A percentile compares a stretch with the other conserved stretches of the same genome.
phyloP scores from a whole-genome alignment of 2,888 invertebrate species.

The Neria commutata region DNA sequence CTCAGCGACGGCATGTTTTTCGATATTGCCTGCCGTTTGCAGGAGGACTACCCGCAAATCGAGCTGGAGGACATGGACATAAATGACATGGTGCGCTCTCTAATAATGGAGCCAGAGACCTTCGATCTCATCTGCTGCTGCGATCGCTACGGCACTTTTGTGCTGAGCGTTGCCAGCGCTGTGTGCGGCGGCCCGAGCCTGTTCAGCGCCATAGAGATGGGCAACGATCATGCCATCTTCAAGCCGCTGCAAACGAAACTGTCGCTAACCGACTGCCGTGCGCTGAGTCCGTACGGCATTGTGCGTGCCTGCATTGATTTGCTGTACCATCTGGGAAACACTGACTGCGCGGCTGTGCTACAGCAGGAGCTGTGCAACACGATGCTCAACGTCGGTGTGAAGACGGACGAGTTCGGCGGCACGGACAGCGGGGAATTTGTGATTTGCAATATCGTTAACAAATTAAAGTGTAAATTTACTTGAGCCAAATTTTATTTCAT shows the following conservation, averaged over 20 bases:
- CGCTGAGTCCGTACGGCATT: conserved; percentile 48
- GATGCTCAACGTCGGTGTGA: conserved; percentile 39
- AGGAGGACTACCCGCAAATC: conserved; percentile 28
- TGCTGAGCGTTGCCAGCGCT: conserved; percentile 43
- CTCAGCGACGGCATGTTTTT: conserved; percentile 41
- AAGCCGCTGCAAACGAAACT: conserved; percentile 52
- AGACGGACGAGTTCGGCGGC: conserved; percentile 44
- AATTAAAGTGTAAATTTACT: conserved; percentile 30
- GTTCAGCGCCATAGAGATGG: conserved; percentile 44
- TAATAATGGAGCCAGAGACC: conserved; percentile 37
- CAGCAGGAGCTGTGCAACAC: conserved; percentile 40
- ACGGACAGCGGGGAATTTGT: conserved; percentile 39
- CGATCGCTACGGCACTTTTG: conserved; percentile 49
- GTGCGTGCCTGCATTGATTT: conserved; percentile 42
- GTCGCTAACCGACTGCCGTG: conserved; percentile 40
- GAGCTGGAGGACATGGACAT: conserved; percentile 40
- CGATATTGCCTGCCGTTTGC: conserved; percentile 33
- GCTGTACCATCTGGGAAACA: conserved; percentile 37
- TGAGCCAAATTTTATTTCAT: too few species aligned
- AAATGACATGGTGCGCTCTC: conserved; percentile 32
- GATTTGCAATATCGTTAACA: conserved; percentile 41
- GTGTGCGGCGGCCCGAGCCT: conserved; percentile 51
- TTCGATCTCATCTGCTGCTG: conserved; percentile 47
- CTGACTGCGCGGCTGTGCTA: conserved; percentile 30
- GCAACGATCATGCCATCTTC: conserved; percentile 47